Base-by-base conservation (phyloP, 2,797 vertebrate species). In the Kryptopterus vitreolus region DNA sequence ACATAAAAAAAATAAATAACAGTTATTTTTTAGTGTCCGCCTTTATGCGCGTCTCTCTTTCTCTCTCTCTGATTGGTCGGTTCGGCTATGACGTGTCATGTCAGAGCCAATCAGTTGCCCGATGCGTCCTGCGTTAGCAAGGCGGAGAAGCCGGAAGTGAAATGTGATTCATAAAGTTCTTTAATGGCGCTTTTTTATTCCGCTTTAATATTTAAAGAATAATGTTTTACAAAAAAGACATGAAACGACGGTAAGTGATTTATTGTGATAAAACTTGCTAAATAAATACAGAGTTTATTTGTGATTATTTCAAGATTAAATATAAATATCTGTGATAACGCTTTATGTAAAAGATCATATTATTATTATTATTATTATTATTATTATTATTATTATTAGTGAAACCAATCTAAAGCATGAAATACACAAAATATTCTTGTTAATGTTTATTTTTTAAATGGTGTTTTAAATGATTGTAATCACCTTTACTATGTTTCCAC, bases 111-210 rank as follows among this genome's bases (percentile, higher is more conserved):
- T 92, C 88, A 87, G 35, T 71, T 38, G 35, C 10, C 5, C 1
- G 65, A 4, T 0, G 0, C 4, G 1, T 78, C 6, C 13, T 16
- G 26, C 43, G 79, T 65, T 82, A 81, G 88, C 62, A 81, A n/a
- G 43, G 22, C 0, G 43, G 75, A 26, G n/a, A 9, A 91, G 91
- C 89, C 90, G 92, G 92, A 92, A 93, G 87, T 87, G 46, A 48
- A 61, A 48, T 0, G 1, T 6, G 0, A 8, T 20, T 4, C 55
- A 0, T 6, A 57, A 58, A 5, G 68, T 33, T 55, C n/a, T n/a
- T n/a, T n/a, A n/a, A n/a, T n/a, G n/a, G n/a, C n/a, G n/a, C n/a
- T n/a, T n/a, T n/a, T n/a, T n/a, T n/a, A n/a, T 71, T 33, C 38
- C 38, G 11, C 16, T 43, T 6, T 43, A 43, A 43, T 7, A 43